Conservation (phyloP, 2,888 invertebrate genomes). For the Folsomia candida region DNA sequence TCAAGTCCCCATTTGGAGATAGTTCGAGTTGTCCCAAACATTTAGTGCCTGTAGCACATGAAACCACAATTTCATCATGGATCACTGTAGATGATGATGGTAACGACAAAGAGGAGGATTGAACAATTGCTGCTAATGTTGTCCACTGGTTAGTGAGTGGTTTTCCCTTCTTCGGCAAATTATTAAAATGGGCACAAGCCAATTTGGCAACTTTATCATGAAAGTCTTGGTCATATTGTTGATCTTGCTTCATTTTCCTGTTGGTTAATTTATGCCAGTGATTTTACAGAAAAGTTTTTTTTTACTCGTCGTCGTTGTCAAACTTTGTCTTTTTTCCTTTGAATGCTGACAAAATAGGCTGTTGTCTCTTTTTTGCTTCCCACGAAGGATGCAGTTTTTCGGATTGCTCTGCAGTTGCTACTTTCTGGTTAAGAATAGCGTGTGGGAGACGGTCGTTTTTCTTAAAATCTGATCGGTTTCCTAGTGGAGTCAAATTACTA, state of each 20-base stretch:
- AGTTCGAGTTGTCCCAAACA: conserved; percentile 72
- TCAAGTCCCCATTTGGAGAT: conserved; percentile 65
- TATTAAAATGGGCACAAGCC: conserved; percentile 62
- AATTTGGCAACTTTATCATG: conserved; percentile 58
- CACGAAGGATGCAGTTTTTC: conserved; percentile 50
- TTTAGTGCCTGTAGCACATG: conserved; percentile 89
- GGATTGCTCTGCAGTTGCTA: conserved; percentile 1
- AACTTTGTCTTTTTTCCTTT: conserved; percentile 49
- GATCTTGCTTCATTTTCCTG: background rate
- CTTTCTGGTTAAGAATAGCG: background rate
- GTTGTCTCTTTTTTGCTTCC: conserved; percentile 49
- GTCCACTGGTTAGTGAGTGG: conserved; percentile 56
- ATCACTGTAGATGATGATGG: background rate
- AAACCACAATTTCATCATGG: conserved; percentile 60
- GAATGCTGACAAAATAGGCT: conserved; percentile 32
- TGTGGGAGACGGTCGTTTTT: background rate
- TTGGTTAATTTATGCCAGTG: background rate
- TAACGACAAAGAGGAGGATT: conserved; percentile 10
- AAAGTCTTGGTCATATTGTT: conserved; percentile 17
- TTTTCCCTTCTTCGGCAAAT: conserved; percentile 75
- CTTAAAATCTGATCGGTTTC: background rate
- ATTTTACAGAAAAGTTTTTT: background rate
- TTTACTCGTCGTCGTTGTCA: conserved; percentile 29
- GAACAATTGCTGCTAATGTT: conserved; percentile 60
- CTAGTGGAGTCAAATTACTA: conserved; percentile 7